Conservation (phyloP, 2,113 vertebrate genomes). For the Chamaetylas fuelleborni region DNA sequence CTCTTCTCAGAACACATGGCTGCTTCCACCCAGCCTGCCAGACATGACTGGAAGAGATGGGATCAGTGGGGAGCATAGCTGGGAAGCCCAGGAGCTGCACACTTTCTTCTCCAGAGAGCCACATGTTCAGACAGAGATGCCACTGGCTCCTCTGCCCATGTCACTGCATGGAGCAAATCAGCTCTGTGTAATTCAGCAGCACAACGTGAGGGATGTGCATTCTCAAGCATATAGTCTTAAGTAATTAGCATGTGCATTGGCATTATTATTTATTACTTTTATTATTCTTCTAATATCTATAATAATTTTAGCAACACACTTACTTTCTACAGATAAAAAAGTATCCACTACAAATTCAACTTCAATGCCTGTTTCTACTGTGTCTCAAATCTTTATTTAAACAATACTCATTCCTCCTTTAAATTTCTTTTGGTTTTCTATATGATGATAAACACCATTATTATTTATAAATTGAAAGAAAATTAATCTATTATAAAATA, state of each 20-base stretch:
- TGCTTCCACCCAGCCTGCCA: neutral
- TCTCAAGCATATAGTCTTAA: neutral
- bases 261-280: neutral
- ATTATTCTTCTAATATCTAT: neutral
- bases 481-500: neutral
- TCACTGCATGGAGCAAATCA: neutral
- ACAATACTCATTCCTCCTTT: constrained; percentile 2
- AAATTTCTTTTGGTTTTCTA: constrained; percentile 29
- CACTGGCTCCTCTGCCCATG: neutral
- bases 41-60: neutral
- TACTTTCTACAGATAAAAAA: neutral
- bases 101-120: neutral
- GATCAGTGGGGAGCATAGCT: neutral
- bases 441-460: constrained; percentile 39
- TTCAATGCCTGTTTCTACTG: constrained; percentile 6
- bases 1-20: neutral
- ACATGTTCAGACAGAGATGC: neutral
- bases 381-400: constrained; percentile 28
- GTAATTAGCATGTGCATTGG: neutral
- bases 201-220: neutral
- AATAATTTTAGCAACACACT: neutral
- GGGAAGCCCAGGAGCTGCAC: neutral
- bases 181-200: neutral
- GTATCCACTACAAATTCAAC: neutral
- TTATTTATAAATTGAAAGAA: constrained; percentile 41